Evolutionary conservation across 2,888 invertebrate species (phyloP).

Genomic region (Rhagium mordax): DNA sequence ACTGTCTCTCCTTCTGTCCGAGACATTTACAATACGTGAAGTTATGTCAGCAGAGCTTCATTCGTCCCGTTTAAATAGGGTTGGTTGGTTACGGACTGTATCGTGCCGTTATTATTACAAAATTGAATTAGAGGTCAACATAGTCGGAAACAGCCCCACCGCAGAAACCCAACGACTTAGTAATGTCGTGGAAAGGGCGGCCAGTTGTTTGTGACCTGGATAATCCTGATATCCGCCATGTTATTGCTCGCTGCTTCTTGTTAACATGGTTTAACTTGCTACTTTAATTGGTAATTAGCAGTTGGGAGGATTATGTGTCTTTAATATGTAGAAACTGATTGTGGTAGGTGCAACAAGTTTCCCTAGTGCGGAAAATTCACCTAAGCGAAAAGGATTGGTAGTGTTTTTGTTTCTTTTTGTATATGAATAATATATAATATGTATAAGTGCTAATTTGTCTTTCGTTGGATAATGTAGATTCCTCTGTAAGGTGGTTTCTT

Average conservation of each 20-base stretch:
- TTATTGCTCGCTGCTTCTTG: background rate
- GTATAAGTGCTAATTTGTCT: no score
- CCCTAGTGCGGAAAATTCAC: no score
- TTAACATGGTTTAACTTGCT: no score
- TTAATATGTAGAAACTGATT: no score
- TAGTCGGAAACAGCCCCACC: background rate
- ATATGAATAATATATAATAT: no score
- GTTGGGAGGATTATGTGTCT: background rate
- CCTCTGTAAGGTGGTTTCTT: no score
- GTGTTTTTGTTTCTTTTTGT: no score
- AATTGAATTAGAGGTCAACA: background rate
- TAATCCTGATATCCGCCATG: background rate
- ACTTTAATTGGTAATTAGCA: background rate
- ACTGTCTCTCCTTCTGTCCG: background rate
- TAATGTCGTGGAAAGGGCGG: background rate
- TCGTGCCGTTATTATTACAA: background rate
- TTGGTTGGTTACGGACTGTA: background rate
- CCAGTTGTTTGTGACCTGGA: background rate
- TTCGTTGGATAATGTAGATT: no score
- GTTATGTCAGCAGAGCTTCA: background rate
- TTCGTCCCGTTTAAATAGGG: background rate
- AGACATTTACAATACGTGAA: background rate
- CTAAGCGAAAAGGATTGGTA: no score
- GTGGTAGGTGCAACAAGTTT: no score
- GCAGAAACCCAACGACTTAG: background rate